Evolutionary conservation across 1,140 invertebrate species (phyloP).

Genomic region (Acromyrmex charruanus): DNA sequence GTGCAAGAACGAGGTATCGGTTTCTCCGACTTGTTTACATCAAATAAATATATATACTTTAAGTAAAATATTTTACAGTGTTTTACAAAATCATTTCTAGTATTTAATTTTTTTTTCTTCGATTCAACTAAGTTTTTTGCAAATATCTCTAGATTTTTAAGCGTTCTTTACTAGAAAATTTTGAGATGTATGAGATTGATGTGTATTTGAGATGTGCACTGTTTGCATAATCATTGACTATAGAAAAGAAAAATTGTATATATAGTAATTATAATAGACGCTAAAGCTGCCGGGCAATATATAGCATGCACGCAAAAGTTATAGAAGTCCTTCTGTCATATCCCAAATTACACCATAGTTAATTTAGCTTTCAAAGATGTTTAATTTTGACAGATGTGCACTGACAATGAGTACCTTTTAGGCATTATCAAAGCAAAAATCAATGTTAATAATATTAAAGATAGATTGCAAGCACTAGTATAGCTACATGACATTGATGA

Average conservation of each 20-base stretch:
- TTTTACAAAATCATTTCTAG: background rate
- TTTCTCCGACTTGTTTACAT: background rate
- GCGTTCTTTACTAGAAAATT: background rate
- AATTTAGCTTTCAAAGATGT: conserved; percentile 17
- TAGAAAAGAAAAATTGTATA: conserved; percentile 4
- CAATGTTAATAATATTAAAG: conserved; percentile 11
- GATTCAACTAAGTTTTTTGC: too few species aligned
- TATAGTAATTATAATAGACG: conserved; percentile 19
- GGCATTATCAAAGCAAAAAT: conserved; percentile 4
- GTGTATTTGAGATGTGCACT: background rate
- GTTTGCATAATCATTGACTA: conserved; percentile 17
- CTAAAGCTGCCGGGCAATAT: background rate
- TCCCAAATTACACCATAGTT: background rate
- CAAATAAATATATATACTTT: background rate
- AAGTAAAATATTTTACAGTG: background rate
- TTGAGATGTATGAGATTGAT: background rate
- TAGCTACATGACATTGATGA: background rate
- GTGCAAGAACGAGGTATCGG: background rate
- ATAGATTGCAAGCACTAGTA: conserved; percentile 13
- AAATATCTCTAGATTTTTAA: background rate
- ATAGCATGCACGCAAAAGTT: conserved; percentile 33
- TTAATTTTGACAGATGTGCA: conserved; percentile 22
- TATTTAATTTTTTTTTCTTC: background rate
- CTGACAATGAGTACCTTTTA: background rate
- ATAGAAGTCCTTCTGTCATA: background rate